These are phyloP conservation scores for Grammomys dolichurus DNA, from an alignment of 2,113 vertebrate genomes.

Conservation along the genomic window DNA sequence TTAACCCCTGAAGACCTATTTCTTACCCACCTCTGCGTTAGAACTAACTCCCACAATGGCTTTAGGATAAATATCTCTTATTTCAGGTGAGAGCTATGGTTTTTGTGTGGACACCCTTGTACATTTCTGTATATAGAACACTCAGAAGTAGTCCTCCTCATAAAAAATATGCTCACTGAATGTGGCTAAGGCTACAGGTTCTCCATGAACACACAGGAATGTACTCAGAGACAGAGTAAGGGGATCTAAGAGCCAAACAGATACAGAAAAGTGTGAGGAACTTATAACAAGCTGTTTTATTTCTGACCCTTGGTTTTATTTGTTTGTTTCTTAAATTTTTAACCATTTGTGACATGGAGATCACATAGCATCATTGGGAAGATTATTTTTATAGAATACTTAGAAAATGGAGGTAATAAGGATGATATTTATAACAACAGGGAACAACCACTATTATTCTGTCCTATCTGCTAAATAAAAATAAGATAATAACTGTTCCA, in stretches of 20 bases:
- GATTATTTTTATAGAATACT: not conserved
- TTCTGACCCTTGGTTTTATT: not conserved
- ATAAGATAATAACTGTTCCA: not conserved
- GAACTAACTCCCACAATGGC: not conserved
- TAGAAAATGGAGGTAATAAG: not conserved
- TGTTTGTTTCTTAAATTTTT: not conserved
- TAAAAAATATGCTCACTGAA: not conserved
- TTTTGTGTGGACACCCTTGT: not conserved
- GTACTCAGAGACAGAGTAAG: not conserved
- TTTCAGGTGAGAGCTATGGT: not conserved
- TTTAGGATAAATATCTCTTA: not conserved
- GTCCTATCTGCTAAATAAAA: not conserved
- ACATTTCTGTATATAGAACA: not conserved
- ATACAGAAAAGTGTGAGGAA: not conserved
- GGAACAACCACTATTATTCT: not conserved
- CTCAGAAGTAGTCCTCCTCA: not conserved
- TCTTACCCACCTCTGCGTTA: not conserved
- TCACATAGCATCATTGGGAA: not conserved
- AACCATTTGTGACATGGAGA: not conserved
- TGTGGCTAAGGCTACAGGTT: not conserved
- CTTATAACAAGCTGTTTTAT: not conserved
- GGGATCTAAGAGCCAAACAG: not conserved
- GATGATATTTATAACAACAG: not conserved
- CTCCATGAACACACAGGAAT: not conserved
- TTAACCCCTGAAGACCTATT: not conserved